Base-by-base conservation (phyloP, 2,797 vertebrate genomes). In the Anguilla marmorata region DNA sequence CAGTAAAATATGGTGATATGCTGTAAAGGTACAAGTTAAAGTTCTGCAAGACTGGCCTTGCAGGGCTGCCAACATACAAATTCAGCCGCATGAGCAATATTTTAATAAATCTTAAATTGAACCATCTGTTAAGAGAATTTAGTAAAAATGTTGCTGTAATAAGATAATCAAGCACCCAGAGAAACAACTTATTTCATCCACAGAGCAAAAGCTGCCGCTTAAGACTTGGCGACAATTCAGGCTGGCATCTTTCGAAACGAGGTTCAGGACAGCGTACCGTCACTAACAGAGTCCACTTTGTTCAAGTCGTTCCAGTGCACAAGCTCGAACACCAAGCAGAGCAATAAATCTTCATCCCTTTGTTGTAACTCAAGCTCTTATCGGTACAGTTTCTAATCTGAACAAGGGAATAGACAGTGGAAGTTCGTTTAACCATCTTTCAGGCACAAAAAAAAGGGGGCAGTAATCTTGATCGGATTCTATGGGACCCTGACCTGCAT, bases 391-490 rank as follows among this genome's bases (percentile, higher is more conserved):
- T 16, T 76, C 85, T 50, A 74, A 30, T 27, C 85, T 72, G 48
- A 86, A 86, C 63, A 74, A 12, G 16, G 41, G 11, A 52, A 52
- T 52, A 52, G 63, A 45, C 48, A 74, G 63, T 63, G 52, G n/a
- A 86, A 66, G 56, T 48, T 86, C 2, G 48, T 74, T 50, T 86
- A 76, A 86, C 69, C 45, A 72, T 74, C 85, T 41, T 86, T 74
- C 45, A 54, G 27, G 41, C n/a, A 8, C 19, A 66, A 16, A 50
- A 74, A 50, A 33, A 63, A 56, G 9, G 12, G 11, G n/a, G 33
- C 85, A 24, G 1, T 69, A 45, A 52, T 74, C 85, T 19, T 16
- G 12, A 74, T 30, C 69, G 8, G 69, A 72, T 24, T 74, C 63
- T 86, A 30, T 14, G 85, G 21, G 69, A n/a, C n/a, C 37, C 12